These are phyloP conservation scores for Macquaria australasica DNA, from an alignment of 2,113 vertebrate genomes.

Conservation along the genomic window DNA sequence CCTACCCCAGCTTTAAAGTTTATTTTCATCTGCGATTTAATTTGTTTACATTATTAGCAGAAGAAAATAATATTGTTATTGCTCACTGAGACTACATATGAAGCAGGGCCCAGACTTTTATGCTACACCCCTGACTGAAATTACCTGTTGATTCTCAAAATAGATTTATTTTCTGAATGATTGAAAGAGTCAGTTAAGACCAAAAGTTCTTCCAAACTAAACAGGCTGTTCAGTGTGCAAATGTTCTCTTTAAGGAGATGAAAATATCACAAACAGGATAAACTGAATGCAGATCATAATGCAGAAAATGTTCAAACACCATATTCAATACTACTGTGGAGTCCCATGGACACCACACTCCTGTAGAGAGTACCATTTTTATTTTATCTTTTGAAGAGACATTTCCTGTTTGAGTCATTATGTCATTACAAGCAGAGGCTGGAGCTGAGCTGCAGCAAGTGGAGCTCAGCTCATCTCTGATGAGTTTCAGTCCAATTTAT, in stretches of 20 bases:
- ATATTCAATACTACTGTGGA: not conserved
- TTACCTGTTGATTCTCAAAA: slow-evolving; percentile 5
- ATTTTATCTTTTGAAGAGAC: slow-evolving; percentile 1
- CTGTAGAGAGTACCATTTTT: not conserved
- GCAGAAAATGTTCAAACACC: not conserved
- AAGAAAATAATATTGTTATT: not conserved
- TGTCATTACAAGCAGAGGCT: slow-evolving; percentile 13
- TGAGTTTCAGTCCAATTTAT: slow-evolving; percentile 11
- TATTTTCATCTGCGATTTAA: not conserved
- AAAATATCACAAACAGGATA: not conserved
- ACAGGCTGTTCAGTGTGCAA: not conserved
- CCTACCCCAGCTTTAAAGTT: too few species aligned
- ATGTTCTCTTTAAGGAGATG: not conserved
- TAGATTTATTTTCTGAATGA: not conserved
- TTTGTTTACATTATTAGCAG: not conserved
- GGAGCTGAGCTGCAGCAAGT: slow-evolving; percentile 27
- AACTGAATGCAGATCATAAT: not conserved
- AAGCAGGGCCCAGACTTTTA: not conserved
- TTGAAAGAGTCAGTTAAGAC: not conserved
- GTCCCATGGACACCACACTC: not conserved
- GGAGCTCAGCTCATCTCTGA: slow-evolving; percentile 7
- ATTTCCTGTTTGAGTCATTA: slow-evolving; percentile 22
- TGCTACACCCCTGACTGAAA: not conserved
- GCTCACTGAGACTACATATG: not conserved
- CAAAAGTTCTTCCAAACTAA: not conserved